phyloP scores from a whole-genome alignment of 2,888 invertebrate genomes.

The Amiota mariae region DNA sequence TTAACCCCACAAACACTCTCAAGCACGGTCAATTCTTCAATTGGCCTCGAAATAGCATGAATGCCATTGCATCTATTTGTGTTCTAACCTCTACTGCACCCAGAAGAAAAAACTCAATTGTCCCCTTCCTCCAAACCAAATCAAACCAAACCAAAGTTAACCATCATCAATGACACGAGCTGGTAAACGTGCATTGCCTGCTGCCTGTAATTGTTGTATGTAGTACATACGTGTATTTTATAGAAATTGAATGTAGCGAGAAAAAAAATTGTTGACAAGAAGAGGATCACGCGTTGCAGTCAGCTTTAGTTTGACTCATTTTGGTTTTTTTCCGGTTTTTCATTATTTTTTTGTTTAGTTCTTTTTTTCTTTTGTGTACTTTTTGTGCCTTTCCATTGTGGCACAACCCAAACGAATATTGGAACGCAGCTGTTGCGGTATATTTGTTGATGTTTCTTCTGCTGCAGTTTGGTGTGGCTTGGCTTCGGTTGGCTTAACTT shows the following conservation, averaged over 20 bases:
- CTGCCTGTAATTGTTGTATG: conserved; percentile 14
- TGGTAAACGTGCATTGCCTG: conserved; percentile 11
- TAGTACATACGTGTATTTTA: conserved; percentile 50
- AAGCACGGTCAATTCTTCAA: conserved; percentile 61
- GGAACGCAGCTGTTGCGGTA: conserved; percentile 57
- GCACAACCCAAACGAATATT: conserved; percentile 5
- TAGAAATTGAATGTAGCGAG: neutral
- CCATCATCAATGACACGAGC: neutral
- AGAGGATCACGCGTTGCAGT: conserved; percentile 10
- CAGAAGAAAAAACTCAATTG: neutral
- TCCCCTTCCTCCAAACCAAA: neutral
- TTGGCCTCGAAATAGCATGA: conserved; percentile 61
- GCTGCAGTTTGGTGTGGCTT: conserved; percentile 51
- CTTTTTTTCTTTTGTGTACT: conserved; percentile 34
- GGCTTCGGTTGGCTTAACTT: conserved; percentile 34
- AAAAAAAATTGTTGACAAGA: conserved; percentile 28
- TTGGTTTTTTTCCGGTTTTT: conserved; percentile 25
- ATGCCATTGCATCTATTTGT: no score
- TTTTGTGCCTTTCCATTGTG: conserved; percentile 42
- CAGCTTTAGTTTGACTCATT: conserved; percentile 25
- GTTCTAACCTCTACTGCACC: no score
- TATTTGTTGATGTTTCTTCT: conserved; percentile 49
- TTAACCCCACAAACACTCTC: conserved; percentile 29
- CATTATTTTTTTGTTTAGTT: conserved; percentile 25
- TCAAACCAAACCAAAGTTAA: no score